phyloP scores from a whole-genome alignment of 2,888 invertebrate species.

The Rhagonycha fulva region DNA sequence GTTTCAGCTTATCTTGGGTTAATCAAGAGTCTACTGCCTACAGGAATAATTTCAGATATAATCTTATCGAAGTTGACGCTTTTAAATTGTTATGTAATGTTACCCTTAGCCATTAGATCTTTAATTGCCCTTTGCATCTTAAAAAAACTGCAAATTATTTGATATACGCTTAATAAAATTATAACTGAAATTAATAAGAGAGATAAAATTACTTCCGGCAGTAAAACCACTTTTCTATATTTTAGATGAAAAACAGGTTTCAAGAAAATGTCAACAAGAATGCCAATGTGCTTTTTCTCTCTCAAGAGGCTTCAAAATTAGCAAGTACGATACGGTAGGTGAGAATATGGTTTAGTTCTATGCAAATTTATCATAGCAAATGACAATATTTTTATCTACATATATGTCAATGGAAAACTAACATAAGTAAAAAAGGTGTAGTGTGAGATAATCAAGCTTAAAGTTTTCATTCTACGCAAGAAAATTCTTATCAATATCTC shows the following conservation, averaged over 20 bases:
- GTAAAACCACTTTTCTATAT: not conserved
- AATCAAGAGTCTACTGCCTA: conserved; percentile 27
- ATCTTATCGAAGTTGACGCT: conserved; percentile 27
- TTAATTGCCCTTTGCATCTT: not conserved
- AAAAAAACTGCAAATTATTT: not conserved
- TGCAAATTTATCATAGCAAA: too few relatives aligned
- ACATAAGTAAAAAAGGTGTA: too few relatives aligned
- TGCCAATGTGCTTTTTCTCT: too few relatives aligned
- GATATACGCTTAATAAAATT: not conserved
- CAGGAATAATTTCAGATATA: conserved; percentile 26
- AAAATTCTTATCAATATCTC: too few relatives aligned
- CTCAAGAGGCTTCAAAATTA: too few relatives aligned
- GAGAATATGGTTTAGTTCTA: too few relatives aligned
- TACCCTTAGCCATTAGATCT: conserved; percentile 5
- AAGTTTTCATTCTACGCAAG: too few relatives aligned
- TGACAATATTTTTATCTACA: too few relatives aligned
- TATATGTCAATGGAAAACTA: too few relatives aligned
- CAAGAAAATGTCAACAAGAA: not conserved
- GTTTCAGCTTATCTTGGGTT: conserved; percentile 28
- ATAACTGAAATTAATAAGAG: not conserved
- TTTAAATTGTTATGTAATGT: conserved; percentile 25
- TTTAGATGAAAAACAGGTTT: not conserved
- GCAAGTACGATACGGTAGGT: too few relatives aligned
- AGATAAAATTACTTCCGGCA: not conserved
- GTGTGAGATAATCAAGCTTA: too few relatives aligned